Evolutionary conservation across 2,797 vertebrate genomes (phyloP).

Genomic region (Silurus aristotelis): DNA sequence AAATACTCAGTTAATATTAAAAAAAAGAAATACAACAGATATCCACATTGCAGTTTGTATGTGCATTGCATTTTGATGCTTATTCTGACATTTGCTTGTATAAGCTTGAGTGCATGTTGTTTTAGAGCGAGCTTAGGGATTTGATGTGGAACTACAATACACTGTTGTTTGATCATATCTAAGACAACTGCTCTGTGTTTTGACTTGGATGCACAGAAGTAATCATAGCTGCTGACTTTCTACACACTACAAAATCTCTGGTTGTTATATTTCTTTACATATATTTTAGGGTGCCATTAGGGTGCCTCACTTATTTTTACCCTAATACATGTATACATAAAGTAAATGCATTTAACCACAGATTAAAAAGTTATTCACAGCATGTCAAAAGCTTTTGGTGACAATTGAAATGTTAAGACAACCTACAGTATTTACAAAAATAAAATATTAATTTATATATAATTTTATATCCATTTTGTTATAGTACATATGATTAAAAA

Average conservation of each 20-base stretch:
- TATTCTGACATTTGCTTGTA: background rate
- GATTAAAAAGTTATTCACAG: background rate
- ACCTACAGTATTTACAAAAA: background rate
- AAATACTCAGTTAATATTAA: background rate
- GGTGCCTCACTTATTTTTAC: background rate
- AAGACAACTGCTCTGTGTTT: background rate
- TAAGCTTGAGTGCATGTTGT: background rate
- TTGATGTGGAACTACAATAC: background rate
- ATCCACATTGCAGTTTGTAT: no score
- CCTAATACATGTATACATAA: background rate
- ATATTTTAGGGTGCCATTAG: background rate
- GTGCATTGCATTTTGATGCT: background rate
- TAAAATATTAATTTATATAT: no score
- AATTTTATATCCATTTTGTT: no score
- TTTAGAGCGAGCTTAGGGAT: background rate
- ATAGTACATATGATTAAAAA: no score
- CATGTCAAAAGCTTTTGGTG: background rate
- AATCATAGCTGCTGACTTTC: background rate
- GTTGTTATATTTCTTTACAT: background rate
- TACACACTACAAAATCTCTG: background rate
- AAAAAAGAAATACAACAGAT: background rate
- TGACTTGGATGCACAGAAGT: background rate
- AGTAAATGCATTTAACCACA: background rate
- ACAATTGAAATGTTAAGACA: background rate
- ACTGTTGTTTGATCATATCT: background rate